phyloP scores from a whole-genome alignment of 2,113 vertebrate species.

The Hypomesus transpacificus region DNA sequence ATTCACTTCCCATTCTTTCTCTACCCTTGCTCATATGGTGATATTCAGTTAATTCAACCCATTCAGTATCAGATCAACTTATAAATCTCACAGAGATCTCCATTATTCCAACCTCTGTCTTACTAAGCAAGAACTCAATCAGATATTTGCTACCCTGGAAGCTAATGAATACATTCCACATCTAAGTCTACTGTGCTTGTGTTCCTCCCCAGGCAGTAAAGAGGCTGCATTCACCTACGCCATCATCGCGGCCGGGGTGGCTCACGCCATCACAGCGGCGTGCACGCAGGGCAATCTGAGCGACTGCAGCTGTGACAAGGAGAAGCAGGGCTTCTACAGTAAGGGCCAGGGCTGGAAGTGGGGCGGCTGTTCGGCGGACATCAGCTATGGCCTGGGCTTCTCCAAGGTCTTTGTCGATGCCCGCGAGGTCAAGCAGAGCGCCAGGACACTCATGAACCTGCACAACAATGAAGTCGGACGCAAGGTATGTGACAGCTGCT shows the following conservation, averaged over 20 bases:
- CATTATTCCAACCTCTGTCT: too few species aligned
- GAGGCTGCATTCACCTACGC: slow-evolving; percentile 95
- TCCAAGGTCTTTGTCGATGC: slow-evolving; percentile 97
- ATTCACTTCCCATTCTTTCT: neutral
- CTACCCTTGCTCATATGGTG: too few species aligned
- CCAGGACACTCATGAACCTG: slow-evolving; percentile 95
- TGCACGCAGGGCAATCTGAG: slow-evolving; percentile 96
- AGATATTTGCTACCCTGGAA: too few species aligned
- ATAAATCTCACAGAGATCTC: too few species aligned
- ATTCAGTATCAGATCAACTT: too few species aligned
- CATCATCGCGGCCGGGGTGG: slow-evolving; percentile 93
- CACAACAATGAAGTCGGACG: slow-evolving; percentile 96
- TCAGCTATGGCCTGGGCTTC: slow-evolving; percentile 91
- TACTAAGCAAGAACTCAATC: too few species aligned
- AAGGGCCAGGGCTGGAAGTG: slow-evolving; percentile 95
- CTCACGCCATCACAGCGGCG: slow-evolving; percentile 91
- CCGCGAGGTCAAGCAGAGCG: slow-evolving; percentile 94
- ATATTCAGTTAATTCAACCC: too few species aligned
- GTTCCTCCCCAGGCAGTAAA: slow-evolving; percentile 79
- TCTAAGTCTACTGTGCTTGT: neutral
- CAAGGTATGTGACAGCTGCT: slow-evolving; percentile 77
- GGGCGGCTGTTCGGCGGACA: slow-evolving; percentile 97
- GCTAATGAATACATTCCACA: too few species aligned
- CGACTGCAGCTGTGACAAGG: slow-evolving; percentile 95
- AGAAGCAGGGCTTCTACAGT: slow-evolving; percentile 96